Evolutionary conservation across 2,797 vertebrate species (phyloP), one percentile per base, ranked within the genome.

Genomic region (Salmo trutta): DNA sequence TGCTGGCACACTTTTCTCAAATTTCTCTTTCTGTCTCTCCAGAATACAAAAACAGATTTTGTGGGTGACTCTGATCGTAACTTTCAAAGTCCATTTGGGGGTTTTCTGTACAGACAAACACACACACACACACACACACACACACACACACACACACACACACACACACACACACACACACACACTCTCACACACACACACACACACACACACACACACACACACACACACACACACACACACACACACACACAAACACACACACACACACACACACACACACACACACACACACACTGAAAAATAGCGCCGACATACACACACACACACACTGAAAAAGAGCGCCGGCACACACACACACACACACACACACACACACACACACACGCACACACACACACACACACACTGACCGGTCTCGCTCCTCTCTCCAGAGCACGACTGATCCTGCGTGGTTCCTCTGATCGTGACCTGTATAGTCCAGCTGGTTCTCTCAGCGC

Each of bases 391-490:
- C 24, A 24, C 53, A 72, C 74, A 67, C 64, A 36, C 71, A 79
- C 2, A 31, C n/a, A 0, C 16, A 66, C 31, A 73, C n/a, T 74
- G 31, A 75, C 15, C 5, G 7, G 0, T 72, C 88, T 77, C 27
- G 1, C 12, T 51, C 69, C 12, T 51, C 72, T 79, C 65, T 3
- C 72, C 89, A 98, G 97, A 95, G 96, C 75, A 98, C 97, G 80
- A 96, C 95, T 98, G 80, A 93, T 94, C 88, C 95, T 98, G 67
- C 98, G 97, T 33, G 97, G 85, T 92, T 47, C 91, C 95, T 56
- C 93, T 97, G 16, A 92, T 98, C n/a, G 68, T 95, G 78, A 92
- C 96, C 24, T 92, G 95, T n/a, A 19, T 84, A 10, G 74, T 93
- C 70, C 96, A 94, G 89, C 85, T 94, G 4, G 64, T 95, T 79